Percentiles rank a stretch among this genome's conserved stretches.
Conservation (phyloP, 1,140 invertebrate genomes). For the Liolophura sinensis region DNA sequence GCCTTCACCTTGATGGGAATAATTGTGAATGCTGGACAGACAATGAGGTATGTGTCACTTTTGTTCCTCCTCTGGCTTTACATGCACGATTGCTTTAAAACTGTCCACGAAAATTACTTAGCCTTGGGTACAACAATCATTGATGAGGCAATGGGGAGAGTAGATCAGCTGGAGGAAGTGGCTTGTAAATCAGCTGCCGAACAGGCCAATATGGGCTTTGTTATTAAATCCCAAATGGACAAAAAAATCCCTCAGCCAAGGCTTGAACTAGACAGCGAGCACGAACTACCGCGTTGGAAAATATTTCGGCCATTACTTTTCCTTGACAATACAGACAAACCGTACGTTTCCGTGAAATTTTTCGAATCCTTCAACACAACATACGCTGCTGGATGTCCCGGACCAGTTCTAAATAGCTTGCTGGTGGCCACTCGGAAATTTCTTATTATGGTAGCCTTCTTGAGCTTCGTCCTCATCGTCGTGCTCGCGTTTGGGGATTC, state of each 20-base stretch:
- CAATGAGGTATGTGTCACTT: constrained; percentile 53
- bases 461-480: constrained; percentile 55
- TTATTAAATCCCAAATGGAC: too few relatives aligned
- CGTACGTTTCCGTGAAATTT: constrained; percentile 34
- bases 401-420: constrained; percentile 51
- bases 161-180: constrained; percentile 50
- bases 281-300: constrained; percentile 30
- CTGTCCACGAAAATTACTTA: constrained; percentile 55
- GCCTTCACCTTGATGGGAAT: constrained; percentile 58
- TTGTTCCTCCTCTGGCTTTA: constrained; percentile 52
- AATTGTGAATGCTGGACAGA: constrained; percentile 52
- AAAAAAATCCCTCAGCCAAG: too few relatives aligned
- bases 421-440: constrained; percentile 52
- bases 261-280: too few relatives aligned
- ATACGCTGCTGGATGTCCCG: constrained; percentile 42
- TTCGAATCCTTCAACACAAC: constrained; percentile 28
- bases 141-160: constrained; percentile 49
- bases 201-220: too few relatives aligned
- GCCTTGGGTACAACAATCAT: constrained; percentile 52
- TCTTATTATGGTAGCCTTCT: constrained; percentile 51
- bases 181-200: constrained; percentile 24
- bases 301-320: constrained; percentile 52
- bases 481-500: constrained; percentile 56
- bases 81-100: constrained; percentile 56
- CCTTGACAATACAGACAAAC: constrained; percentile 49